Conservation (phyloP, 2,113 vertebrate genomes). For the Bubo blakistoni region DNA sequence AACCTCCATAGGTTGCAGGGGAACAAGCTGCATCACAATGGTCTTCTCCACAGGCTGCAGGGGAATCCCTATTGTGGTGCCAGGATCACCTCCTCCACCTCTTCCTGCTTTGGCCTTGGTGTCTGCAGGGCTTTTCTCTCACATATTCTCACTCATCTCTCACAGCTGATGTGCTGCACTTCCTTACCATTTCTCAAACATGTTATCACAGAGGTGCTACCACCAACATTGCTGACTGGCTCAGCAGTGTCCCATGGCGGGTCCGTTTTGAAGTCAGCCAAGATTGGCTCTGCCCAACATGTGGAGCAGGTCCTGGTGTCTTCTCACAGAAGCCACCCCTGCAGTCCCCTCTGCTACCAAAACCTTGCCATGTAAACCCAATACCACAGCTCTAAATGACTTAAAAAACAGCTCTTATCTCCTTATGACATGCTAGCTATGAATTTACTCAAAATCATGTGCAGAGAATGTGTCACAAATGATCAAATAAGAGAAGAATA, state of each 20-base stretch:
- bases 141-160: neutral
- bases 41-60: neutral
- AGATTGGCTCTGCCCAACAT: neutral
- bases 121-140: neutral
- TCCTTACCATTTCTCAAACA: neutral
- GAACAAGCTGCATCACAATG: neutral
- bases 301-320: neutral
- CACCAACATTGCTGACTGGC: neutral
- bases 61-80: fast-evolving
- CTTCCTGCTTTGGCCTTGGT: neutral
- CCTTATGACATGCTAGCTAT: neutral
- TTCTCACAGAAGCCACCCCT: neutral
- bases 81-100: neutral
- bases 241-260: no score
- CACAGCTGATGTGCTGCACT: fast-evolving
- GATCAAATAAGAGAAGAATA: neutral
- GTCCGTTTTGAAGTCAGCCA: fast-evolving
- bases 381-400: neutral
- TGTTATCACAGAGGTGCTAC: fast-evolving
- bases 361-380: neutral
- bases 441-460: neutral
- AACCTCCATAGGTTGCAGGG: neutral
- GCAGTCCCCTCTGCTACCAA: neutral
- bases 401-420: neutral
- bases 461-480: neutral